These are phyloP conservation scores for Phytoseiulus persimilis DNA, from an alignment of 2,888 invertebrate genomes.

Conservation along the genomic window DNA sequence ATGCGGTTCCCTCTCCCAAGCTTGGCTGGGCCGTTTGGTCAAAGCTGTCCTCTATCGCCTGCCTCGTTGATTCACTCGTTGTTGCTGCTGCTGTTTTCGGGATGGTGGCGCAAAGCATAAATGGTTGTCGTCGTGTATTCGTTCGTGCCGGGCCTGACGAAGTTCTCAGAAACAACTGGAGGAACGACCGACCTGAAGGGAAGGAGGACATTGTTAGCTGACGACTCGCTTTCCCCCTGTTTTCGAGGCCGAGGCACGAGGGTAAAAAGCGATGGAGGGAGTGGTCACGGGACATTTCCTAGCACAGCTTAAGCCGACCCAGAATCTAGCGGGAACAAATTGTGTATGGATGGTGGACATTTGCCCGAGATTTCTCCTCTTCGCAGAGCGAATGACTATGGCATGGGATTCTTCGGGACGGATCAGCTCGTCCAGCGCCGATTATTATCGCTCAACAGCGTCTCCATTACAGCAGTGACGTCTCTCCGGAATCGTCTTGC, in stretches of 20 bases:
- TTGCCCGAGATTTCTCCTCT: neutral
- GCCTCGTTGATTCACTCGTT: neutral
- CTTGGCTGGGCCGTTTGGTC: neutral
- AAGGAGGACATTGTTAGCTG: neutral
- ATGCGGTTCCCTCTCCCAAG: too few relatives aligned
- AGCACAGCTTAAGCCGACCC: neutral
- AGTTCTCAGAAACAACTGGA: neutral
- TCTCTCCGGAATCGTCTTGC: too few relatives aligned
- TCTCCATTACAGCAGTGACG: too few relatives aligned
- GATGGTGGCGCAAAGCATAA: neutral
- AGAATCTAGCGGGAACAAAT: neutral
- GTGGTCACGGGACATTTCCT: neutral
- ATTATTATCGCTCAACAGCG: neutral
- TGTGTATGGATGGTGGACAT: neutral
- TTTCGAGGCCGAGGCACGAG: neutral
- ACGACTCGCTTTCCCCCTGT: neutral
- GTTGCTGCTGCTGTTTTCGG: neutral
- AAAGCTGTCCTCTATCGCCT: neutral
- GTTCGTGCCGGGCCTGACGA: neutral
- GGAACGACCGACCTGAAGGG: neutral
- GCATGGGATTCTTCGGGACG: neutral
- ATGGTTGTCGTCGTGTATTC: neutral
- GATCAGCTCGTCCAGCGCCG: neutral
- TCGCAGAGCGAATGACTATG: neutral
- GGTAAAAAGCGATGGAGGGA: neutral